Evolutionary conservation across 2,797 vertebrate species (phyloP).

Genomic region (Tadarida brasiliensis): DNA sequence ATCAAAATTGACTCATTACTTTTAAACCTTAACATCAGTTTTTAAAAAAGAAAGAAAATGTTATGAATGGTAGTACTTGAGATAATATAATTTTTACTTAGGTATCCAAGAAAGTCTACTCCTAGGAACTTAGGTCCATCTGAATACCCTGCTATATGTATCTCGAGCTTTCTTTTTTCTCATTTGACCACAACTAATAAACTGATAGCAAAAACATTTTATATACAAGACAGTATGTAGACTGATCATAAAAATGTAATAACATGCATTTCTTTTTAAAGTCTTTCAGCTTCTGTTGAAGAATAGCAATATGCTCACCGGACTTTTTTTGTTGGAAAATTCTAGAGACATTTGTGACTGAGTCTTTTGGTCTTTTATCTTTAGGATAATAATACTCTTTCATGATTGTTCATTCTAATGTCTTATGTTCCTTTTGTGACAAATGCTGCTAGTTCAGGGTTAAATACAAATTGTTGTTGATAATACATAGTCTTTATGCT

Average conservation of each 20-base stretch:
- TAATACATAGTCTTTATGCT: not conserved
- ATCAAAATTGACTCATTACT: constrained; percentile 89
- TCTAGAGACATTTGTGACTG: not conserved
- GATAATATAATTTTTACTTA: constrained; percentile 60
- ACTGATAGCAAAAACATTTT: not conserved
- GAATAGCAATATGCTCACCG: not conserved
- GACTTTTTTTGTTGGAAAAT: constrained; percentile 5
- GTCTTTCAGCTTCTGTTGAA: not conserved
- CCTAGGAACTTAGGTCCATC: not conserved
- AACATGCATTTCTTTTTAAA: constrained; percentile 50
- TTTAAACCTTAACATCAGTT: constrained; percentile 85
- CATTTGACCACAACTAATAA: constrained; percentile 60
- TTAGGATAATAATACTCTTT: constrained; percentile 33
- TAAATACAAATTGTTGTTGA: constrained; percentile 30
- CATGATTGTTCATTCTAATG: constrained; percentile 11
- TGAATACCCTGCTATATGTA: not conserved
- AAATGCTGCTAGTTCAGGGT: not conserved
- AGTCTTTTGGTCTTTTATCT: constrained; percentile 16
- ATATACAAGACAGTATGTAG: not conserved
- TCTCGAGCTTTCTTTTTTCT: not conserved
- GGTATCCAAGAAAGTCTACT: not conserved
- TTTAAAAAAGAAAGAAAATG: constrained; percentile 65
- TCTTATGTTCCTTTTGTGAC: constrained; percentile 21
- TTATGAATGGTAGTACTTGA: constrained; percentile 77
- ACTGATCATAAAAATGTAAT: constrained; percentile 7